Conservation (phyloP, 2,888 invertebrate genomes). For the Rotaria sp. region DNA sequence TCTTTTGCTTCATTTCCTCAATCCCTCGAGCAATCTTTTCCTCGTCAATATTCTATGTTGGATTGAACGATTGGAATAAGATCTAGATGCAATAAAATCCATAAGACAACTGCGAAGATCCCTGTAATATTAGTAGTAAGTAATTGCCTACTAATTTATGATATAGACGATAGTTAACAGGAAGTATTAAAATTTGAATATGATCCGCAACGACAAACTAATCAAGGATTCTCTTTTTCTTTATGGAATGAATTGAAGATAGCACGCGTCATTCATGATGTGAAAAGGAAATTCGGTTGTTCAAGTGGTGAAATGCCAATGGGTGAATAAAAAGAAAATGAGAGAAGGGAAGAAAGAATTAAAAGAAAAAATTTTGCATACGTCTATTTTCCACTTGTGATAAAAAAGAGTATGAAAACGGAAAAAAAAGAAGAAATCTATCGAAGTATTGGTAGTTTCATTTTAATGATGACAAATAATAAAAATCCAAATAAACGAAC, state of each 20-base stretch:
- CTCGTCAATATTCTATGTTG: background rate
- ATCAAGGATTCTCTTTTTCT: background rate
- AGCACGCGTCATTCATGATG: background rate
- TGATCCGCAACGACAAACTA: background rate
- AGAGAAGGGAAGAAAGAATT: too few relatives aligned
- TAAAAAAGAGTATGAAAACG: background rate
- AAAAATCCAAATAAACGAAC: background rate
- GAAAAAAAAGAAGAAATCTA: background rate
- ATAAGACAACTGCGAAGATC: background rate
- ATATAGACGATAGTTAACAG: background rate
- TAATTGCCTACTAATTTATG: background rate
- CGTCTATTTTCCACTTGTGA: background rate
- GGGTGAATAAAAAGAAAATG: too few relatives aligned
- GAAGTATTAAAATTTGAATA: background rate
- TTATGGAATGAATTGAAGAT: background rate
- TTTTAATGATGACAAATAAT: background rate
- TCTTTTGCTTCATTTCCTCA: background rate
- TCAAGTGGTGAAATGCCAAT: background rate
- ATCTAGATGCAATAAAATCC: conserved; percentile 6
- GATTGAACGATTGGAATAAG: background rate
- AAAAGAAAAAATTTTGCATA: background rate
- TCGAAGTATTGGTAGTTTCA: background rate
- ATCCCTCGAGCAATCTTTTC: background rate
- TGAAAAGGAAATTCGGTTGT: background rate
- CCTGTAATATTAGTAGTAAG: background rate